A percentile compares a stretch with the other conserved stretches of the same genome.
Evolutionary conservation across 2,888 invertebrate genomes (phyloP).

Genomic region (Dascillus cervinus): DNA sequence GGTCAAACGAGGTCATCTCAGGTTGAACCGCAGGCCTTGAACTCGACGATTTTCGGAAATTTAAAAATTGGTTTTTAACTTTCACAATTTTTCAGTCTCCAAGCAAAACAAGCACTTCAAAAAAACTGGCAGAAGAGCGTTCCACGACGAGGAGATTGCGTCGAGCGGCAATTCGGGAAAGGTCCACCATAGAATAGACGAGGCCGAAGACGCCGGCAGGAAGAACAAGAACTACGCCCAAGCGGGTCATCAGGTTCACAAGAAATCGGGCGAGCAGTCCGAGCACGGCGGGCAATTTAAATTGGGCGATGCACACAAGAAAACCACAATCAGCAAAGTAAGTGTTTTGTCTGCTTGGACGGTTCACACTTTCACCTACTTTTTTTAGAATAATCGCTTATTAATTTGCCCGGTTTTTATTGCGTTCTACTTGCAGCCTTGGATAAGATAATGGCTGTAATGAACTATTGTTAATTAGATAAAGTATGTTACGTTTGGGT

Average conservation of each 20-base stretch:
- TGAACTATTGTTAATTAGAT: too few species aligned
- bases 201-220: constrained; percentile 33
- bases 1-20: too few species aligned
- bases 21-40: too few species aligned
- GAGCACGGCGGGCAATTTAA: constrained; percentile 31
- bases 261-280: constrained; percentile 28
- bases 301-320: constrained; percentile 31
- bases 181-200: constrained; percentile 29
- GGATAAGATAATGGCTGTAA: too few species aligned
- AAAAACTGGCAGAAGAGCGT: constrained; percentile 25
- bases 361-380: too few species aligned
- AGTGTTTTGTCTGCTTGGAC: too few species aligned
- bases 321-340: constrained; percentile 35
- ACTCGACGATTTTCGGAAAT: background rate
- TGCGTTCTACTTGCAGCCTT: too few species aligned
- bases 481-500: too few species aligned
- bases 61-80: too few species aligned
- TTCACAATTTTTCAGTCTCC: constrained; percentile 15
- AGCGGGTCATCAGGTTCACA: constrained; percentile 26
- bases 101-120: constrained; percentile 22
- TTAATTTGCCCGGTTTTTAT: too few species aligned
- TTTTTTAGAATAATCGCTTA: too few species aligned
- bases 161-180: constrained; percentile 29
- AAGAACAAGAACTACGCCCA: constrained; percentile 30
- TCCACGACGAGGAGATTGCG: constrained; percentile 32